Evolutionary conservation across 2,113 vertebrate genomes (phyloP), one percentile per base, ranked within the genome.

Genomic region (Sinocyclocheilus anshuiensis): DNA sequence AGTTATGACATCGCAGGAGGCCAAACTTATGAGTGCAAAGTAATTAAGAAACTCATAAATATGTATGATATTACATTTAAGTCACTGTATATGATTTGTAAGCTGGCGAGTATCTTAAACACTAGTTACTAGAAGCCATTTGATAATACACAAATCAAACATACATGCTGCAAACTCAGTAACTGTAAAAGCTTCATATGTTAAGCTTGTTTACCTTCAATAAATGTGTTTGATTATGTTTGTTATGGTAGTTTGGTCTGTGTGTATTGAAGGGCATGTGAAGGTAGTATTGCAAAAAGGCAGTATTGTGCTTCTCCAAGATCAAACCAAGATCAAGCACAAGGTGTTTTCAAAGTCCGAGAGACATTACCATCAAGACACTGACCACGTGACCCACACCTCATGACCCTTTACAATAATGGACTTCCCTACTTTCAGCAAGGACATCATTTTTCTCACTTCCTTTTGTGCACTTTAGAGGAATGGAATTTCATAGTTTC

Each of bases 31-130:
- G 11, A 61, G 22, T 11, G 61, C 12, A 22, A 48, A 67, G 29
- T 76, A 69, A 85, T 82, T 88, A 76, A 67, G 76, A 59, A 9
- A 57, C 53, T 59, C 72, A 81, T 82, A 82, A 85, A 77, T 85
- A 82, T 69, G 33, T 53, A 85, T 55, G 57, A 26, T 11, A 59
- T 74, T 81, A 69, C 77, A 85, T 77, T 77, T 76, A 69, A 57
- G 48, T 33, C 65, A 18, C 61, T 88, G 18, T 82, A 20, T 13
- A 81, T 67, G 69, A 77, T 20, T 82, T 83, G 39, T 81, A 65
- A 48, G 79, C 59, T 65, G 36, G n/a, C 15, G 1, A 48, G 22
- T 50, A 59, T 59, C 5, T 79, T 33, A 79, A 79, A 79, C 10
- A 36, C 26, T 59, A 22, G 50, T 57, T 59, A 39, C 53, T 22